These are phyloP conservation scores for Wasmannia auropunctata DNA, from an alignment of 1,140 invertebrate species.

Conservation along the genomic window DNA sequence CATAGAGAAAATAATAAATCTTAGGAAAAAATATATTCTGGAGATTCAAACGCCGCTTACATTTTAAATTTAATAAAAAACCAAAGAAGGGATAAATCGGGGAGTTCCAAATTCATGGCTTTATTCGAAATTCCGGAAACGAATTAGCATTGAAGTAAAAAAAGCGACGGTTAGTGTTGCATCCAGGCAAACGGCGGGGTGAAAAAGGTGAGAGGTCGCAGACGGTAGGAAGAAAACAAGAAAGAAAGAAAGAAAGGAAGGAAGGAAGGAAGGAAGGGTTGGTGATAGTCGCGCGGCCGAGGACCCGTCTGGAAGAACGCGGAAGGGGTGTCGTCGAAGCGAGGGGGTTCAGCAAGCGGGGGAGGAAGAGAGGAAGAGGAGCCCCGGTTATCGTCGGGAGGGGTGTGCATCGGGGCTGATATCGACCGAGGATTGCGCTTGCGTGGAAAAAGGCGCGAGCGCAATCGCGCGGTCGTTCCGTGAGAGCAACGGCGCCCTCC, in stretches of 20 bases:
- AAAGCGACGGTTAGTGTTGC: background rate
- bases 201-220: slow-evolving; percentile 25
- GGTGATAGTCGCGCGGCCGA: background rate
- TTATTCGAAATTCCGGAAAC: background rate
- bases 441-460: slow-evolving; percentile 76
- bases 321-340: background rate
- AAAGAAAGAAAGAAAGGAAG: slow-evolving; percentile 3
- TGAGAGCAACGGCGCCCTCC: slow-evolving; percentile 58
- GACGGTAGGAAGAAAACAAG: background rate
- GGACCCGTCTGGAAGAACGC: slow-evolving; percentile 7
- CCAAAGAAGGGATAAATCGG: background rate
- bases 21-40: too few species aligned
- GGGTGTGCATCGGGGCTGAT: slow-evolving; percentile 63
- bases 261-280: background rate
- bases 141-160: background rate
- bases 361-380: slow-evolving; percentile 10
- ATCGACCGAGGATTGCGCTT: slow-evolving; percentile 82
- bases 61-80: slow-evolving; percentile 6
- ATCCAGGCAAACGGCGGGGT: background rate
- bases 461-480: slow-evolving; percentile 73
- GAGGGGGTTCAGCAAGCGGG: background rate
- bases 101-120: background rate
- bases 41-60: slow-evolving; percentile 12
- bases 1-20: background rate
- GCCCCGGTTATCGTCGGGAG: background rate